Evolutionary conservation across 2,113 vertebrate species (phyloP), one percentile per base, ranked within the genome.

Genomic region (Archilochus colubris): DNA sequence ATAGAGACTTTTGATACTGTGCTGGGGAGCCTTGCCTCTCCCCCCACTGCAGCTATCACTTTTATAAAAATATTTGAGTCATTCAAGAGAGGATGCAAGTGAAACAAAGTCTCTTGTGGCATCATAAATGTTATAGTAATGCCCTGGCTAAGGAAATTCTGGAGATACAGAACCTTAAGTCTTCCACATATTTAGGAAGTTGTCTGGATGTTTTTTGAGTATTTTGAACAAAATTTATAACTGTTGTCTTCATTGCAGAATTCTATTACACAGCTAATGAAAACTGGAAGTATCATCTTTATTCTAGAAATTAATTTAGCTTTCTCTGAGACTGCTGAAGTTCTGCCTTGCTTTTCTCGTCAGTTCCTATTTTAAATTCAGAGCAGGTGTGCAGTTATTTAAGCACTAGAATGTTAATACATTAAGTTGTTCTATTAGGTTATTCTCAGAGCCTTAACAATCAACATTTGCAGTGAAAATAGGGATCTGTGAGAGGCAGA

Each of bases 291-390:
- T 51, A 31, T 63, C 31, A 12, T 75, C 24, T 53, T 7, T 62
- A 27, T 15, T 36, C 9, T n/a, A 70, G 27, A 31, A 64, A 40
- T 78, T 66, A 86, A 68, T 88, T 86, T 81, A 72, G 13, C 33
- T 57, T 84, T 55, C 55, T 64, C 44, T 14, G 36, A 84, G 31
- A 27, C 16, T 92, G 27, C 31, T 84, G 40, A 57, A 88, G 64
- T 36, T 18, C 40, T 86, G 33, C 30, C 40, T 88, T 91, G 23
- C 53, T 93, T 91, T 94, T 92, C 61, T 57, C n/a, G 76, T 76
- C 22, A 69, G n/a, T 67, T 78, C 25, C 25, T 87, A 36, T 89
- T 93, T 91, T 68, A 91, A 79, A 82, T 57, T 82, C 61, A 88
- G 61, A 88, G 14, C 48, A 82, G 40, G 12, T 91, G 14, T 7